Evolutionary conservation across 2,797 vertebrate species (phyloP).

Genomic region (Neopelma chrysocephalum): DNA sequence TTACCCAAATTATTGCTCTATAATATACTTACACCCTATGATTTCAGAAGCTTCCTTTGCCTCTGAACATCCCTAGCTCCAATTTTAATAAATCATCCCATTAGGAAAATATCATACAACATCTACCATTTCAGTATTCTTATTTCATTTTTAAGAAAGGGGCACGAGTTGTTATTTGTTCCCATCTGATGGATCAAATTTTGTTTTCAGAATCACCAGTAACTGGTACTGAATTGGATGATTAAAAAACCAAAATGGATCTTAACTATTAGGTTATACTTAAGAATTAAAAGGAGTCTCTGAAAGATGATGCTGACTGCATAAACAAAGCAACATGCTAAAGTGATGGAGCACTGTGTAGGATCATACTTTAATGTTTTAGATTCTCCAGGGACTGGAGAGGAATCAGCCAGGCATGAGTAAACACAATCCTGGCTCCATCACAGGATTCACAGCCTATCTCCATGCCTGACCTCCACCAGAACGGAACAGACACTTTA

Average conservation of each 20-base stretch:
- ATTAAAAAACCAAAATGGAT: neutral
- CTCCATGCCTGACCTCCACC: neutral
- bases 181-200: neutral
- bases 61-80: neutral
- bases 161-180: neutral
- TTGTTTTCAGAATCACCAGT: neutral
- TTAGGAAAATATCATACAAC: neutral
- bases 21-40: neutral
- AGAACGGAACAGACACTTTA: neutral
- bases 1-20: constrained; percentile 17
- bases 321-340: neutral
- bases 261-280: neutral
- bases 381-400: neutral
- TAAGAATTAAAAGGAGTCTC: neutral
- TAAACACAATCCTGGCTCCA: neutral
- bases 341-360: neutral
- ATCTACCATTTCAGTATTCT: neutral
- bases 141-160: neutral
- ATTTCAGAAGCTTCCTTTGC: constrained; percentile 27
- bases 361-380: neutral
- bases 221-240: neutral
- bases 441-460: neutral
- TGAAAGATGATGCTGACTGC: neutral
- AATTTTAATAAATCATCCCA: neutral
- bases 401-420: neutral